These are phyloP conservation scores for Allophyes oxyacanthae DNA, from an alignment of 2,888 invertebrate species.

Conservation along the genomic window DNA sequence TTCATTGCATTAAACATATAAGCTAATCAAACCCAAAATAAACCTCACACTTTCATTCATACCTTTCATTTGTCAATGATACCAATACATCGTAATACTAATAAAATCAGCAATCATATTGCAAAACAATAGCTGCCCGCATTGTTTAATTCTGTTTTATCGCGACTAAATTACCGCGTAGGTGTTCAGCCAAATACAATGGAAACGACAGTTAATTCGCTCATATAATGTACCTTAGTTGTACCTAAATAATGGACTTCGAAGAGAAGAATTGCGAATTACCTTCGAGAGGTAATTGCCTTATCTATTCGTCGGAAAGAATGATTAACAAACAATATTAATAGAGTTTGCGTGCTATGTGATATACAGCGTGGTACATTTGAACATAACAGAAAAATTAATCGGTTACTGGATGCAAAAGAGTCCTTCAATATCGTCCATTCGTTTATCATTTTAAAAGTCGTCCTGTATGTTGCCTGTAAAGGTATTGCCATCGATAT, in stretches of 20 bases:
- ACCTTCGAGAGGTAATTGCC: no score
- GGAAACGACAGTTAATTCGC: conserved; percentile 63
- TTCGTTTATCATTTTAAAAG: no score
- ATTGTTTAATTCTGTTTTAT: conserved; percentile 66
- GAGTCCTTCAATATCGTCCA: no score
- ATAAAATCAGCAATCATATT: conserved; percentile 66
- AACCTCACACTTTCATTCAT: conserved; percentile 6
- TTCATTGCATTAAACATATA: conserved; percentile 15
- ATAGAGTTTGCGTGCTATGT: no score
- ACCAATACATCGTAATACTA: conserved; percentile 55
- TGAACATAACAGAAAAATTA: no score
- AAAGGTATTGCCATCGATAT: no score
- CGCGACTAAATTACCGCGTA: conserved; percentile 59
- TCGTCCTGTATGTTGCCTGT: no score
- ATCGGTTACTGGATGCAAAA: no score
- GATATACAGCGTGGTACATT: no score
- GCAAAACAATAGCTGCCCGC: conserved; percentile 65
- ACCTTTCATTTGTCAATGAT: conserved; percentile 33
- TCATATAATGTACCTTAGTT: conserved; percentile 48
- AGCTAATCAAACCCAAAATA: conserved; percentile 13
- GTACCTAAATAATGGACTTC: conserved; percentile 40
- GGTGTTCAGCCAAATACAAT: conserved; percentile 69
- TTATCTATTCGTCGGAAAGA: no score
- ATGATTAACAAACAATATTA: no score
- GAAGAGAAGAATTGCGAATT: conserved; percentile 20